These are phyloP conservation scores for Dicyrtoma fusca DNA, from an alignment of 2,888 invertebrate species.

Conservation along the genomic window DNA sequence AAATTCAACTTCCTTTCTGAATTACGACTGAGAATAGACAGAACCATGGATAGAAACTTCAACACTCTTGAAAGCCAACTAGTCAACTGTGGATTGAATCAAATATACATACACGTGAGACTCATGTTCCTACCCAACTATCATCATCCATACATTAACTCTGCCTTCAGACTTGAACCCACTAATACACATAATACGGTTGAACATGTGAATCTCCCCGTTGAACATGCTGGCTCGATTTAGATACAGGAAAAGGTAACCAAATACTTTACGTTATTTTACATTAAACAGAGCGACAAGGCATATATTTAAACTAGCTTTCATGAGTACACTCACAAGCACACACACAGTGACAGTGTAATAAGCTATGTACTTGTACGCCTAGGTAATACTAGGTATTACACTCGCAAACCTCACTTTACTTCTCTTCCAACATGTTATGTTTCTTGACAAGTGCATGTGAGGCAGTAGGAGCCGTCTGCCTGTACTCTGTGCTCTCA, in stretches of 20 bases:
- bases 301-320: too few relatives aligned
- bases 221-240: constrained; percentile 25
- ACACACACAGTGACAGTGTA: too few relatives aligned
- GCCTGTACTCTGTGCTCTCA: too few relatives aligned
- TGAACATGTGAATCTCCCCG: not conserved
- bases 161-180: not conserved
- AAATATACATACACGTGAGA: constrained; percentile 4
- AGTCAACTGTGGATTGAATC: constrained; percentile 19
- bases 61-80: constrained; percentile 26
- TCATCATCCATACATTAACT: constrained; percentile 14
- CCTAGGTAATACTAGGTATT: too few relatives aligned
- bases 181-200: not conserved
- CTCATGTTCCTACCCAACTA: not conserved
- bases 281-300: constrained; percentile 4
- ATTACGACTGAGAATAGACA: not conserved
- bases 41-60: constrained; percentile 18
- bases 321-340: too few relatives aligned
- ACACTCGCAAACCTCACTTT: too few relatives aligned
- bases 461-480: too few relatives aligned
- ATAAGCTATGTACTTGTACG: too few relatives aligned
- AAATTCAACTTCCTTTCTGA: constrained; percentile 8
- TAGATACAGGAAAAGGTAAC: constrained; percentile 36
- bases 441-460: too few relatives aligned
- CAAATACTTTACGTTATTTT: constrained; percentile 26
- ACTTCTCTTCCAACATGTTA: too few relatives aligned